phyloP scores from a whole-genome alignment of 2,113 vertebrate genomes.

The Malaclemys terrapin region DNA sequence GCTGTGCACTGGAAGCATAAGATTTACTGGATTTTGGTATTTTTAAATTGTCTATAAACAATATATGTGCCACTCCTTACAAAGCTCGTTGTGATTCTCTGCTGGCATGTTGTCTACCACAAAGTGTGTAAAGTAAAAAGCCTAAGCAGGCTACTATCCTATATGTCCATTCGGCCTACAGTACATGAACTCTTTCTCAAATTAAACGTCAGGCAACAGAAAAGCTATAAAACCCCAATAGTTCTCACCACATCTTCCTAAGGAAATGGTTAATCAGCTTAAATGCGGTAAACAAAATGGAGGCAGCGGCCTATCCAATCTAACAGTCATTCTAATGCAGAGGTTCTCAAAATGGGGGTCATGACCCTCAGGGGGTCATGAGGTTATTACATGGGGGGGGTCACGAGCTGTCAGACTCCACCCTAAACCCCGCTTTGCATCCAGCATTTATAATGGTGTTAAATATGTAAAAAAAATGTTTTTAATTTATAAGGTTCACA shows the following conservation, averaged over 20 bases:
- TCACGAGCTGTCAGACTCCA: too few species aligned
- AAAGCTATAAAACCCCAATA: background rate
- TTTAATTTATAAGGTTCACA: too few species aligned
- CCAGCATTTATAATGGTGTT: too few species aligned
- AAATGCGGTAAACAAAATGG: background rate
- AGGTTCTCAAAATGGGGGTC: too few species aligned
- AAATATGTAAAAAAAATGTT: too few species aligned
- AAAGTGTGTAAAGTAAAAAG: background rate
- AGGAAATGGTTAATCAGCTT: background rate
- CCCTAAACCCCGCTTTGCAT: too few species aligned
- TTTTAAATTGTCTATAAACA: conserved; percentile 1
- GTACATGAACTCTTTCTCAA: background rate
- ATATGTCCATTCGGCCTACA: background rate
- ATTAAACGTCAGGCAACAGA: conserved; percentile 3
- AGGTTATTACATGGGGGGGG: too few species aligned
- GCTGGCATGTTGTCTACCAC: background rate
- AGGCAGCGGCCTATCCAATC: background rate
- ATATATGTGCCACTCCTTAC: background rate
- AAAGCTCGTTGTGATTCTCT: background rate
- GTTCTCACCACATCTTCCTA: background rate
- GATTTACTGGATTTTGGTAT: background rate
- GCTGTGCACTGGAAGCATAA: background rate
- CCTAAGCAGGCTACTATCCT: background rate
- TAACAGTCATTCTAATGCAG: background rate
- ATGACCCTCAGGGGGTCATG: too few species aligned